Base-by-base conservation (phyloP, 2,888 invertebrate genomes). In the Euproctis similis region DNA sequence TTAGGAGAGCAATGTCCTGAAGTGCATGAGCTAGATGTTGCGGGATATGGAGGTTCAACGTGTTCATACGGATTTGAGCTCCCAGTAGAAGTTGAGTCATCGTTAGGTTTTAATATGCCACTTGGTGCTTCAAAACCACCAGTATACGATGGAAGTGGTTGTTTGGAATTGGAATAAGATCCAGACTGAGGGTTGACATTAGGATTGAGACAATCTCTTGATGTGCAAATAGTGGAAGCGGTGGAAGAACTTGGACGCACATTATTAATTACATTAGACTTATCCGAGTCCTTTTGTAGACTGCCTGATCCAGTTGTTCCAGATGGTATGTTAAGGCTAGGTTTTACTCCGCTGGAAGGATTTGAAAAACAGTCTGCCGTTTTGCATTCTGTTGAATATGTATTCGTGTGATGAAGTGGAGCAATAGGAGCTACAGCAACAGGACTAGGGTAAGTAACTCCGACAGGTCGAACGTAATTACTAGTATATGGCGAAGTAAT, bases 31-130 rank as follows among this genome's bases (percentile, higher is more conserved):
- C 13, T 36, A 6, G 37, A 30, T 4, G 34, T n/a, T 13, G 20
- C 8, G 11, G 8, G 1, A 7, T 7, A 16, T 3, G 21, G 10
- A 2, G 30, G 35, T 7, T 48, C 41, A 21, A 31, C 25, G 12
- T 23, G 3, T 14, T 24, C 33, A 12, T 20, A 22, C 8, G 26
- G 24, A 12, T 22, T 24, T 6, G 28, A 19, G 28, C 26, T 32
- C 2, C 34, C 32, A 24, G 39, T 18, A 26, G 30, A 28, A 20
- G 28, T 28, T 9, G 35, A 24, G 16, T 32, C 32, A 25, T 71
- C 70, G 41, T 66, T 57, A 2, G 74, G 74, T 34, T 64, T 68
- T 30, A 75, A 45, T 32, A 72, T 41, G 24, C 70, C 72, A 5
- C 62, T 12, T 26, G 64, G 52, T 13, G 60, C 71, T 31, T 69